Evolutionary conservation across 2,888 invertebrate species (phyloP).

Genomic region (Patella depressa): DNA sequence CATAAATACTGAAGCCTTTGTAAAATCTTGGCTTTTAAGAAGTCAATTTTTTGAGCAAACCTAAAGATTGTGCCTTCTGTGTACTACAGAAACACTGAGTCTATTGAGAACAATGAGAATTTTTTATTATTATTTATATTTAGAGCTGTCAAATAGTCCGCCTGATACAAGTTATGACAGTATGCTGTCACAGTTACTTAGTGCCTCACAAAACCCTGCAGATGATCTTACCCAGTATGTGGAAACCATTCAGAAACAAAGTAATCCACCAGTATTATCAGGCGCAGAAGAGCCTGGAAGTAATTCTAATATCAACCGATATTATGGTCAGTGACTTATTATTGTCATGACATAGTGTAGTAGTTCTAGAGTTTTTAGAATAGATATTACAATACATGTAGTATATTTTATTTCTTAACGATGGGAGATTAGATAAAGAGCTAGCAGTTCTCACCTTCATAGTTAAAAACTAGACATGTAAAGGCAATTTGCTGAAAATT

Average conservation of each 20-base stretch:
- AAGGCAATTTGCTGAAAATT: too few relatives aligned
- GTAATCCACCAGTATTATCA: conserved; percentile 15
- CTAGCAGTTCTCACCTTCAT: too few relatives aligned
- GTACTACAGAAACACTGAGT: conserved; percentile 57
- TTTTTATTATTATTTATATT: neutral
- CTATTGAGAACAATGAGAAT: too few relatives aligned
- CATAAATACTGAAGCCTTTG: too few relatives aligned
- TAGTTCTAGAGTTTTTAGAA: too few relatives aligned
- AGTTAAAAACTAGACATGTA: too few relatives aligned
- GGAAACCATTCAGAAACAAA: conserved; percentile 2
- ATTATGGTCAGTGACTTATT: too few relatives aligned
- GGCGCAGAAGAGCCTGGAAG: neutral
- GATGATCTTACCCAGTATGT: neutral
- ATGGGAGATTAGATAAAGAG: too few relatives aligned
- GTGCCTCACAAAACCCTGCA: neutral
- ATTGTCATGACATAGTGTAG: too few relatives aligned
- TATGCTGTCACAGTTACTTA: conserved; percentile 33
- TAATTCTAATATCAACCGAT: too few relatives aligned
- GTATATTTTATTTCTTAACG: too few relatives aligned
- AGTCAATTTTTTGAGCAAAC: conserved; percentile 75
- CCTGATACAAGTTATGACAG: conserved; percentile 34
- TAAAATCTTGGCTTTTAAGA: conserved; percentile 45
- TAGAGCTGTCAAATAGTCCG: conserved; percentile 16
- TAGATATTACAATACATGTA: too few relatives aligned
- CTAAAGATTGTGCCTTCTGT: conserved; percentile 80